These are phyloP conservation scores for Oreochromis grahami DNA, from an alignment of 2,797 vertebrate species.

Conservation along the genomic window DNA sequence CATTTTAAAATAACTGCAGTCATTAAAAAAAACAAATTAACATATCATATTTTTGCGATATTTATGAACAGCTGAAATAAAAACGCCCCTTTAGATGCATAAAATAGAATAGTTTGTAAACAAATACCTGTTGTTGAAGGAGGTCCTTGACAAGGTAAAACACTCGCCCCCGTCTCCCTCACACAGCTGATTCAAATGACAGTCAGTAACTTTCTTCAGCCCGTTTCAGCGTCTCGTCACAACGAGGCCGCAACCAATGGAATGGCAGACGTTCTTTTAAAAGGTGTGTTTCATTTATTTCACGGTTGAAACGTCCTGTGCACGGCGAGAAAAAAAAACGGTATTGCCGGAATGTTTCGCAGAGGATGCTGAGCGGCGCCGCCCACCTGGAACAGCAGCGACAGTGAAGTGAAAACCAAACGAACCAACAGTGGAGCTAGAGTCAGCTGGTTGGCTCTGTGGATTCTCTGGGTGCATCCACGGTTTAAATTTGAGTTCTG, in stretches of 20 bases:
- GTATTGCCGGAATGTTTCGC: neutral
- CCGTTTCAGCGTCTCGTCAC: neutral
- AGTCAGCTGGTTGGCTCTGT: neutral
- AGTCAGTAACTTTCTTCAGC: neutral
- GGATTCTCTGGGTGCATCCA: neutral
- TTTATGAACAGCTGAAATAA: neutral
- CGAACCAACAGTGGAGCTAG: neutral
- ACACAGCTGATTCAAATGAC: slow-evolving; percentile 47
- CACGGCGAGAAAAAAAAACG: neutral
- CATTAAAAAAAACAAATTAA: neutral
- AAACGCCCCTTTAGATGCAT: neutral
- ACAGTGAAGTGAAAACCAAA: neutral
- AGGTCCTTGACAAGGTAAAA: neutral
- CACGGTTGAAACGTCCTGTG: rapidly evolving
- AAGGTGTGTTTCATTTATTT: neutral
- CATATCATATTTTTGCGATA: neutral
- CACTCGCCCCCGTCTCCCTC: neutral
- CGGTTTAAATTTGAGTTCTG: neutral
- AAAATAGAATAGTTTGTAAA: neutral
- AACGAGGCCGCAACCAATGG: slow-evolving; percentile 11
- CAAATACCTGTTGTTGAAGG: slow-evolving; percentile 10
- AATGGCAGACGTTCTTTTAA: neutral
- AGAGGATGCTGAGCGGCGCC: neutral
- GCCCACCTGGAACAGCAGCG: neutral
- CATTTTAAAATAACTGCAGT: neutral